phyloP scores from a whole-genome alignment of 2,888 invertebrate species.

The Eilema depressum region DNA sequence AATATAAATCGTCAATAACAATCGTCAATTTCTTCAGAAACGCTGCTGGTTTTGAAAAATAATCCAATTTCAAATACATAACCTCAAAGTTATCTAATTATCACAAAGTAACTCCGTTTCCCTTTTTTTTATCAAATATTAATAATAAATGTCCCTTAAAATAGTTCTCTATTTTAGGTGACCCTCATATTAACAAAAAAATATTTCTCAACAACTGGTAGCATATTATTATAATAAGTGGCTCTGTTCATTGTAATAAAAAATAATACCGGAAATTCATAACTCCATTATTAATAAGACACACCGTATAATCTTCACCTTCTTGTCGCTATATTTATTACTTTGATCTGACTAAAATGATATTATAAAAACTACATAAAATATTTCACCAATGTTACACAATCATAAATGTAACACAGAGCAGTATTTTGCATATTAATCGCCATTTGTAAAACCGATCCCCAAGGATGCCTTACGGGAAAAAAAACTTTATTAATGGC shows the following conservation, averaged over 20 bases:
- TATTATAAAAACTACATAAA: constrained; percentile 11
- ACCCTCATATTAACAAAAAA: not conserved
- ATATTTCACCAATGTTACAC: constrained; percentile 18
- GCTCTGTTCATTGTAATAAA: not conserved
- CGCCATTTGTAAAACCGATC: constrained; percentile 32
- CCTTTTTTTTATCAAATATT: not conserved
- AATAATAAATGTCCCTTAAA: too few relatives aligned
- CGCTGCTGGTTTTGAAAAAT: too few relatives aligned
- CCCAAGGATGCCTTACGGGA: constrained; percentile 28
- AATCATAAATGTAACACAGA: constrained; percentile 19
- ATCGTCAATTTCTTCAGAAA: too few relatives aligned
- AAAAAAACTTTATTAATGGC: constrained; percentile 52
- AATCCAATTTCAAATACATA: too few relatives aligned
- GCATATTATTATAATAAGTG: not conserved
- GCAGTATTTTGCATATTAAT: constrained; percentile 35
- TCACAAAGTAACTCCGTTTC: too few relatives aligned
- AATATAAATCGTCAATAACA: too few relatives aligned
- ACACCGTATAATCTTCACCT: not conserved
- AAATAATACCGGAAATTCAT: not conserved
- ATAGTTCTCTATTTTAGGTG: not conserved
- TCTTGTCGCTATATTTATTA: not conserved
- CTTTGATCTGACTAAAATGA: not conserved
- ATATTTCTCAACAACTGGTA: not conserved
- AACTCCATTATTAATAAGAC: not conserved
- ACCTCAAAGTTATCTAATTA: too few relatives aligned